Percentiles rank a stretch among this genome's conserved stretches.
Conservation (phyloP, 2,888 invertebrate genomes). For the Folsomia candida region DNA sequence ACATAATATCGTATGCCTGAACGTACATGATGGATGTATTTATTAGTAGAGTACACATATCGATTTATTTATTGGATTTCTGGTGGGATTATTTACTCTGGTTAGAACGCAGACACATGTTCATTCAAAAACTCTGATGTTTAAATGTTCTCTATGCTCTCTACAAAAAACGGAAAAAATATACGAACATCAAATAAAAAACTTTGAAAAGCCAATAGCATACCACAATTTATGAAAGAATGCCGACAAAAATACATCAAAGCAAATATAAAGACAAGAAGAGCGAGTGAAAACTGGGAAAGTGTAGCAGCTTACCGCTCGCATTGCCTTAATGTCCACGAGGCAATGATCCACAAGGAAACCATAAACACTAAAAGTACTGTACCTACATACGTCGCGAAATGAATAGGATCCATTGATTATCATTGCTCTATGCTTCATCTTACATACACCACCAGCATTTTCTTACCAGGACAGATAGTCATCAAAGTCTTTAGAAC, state of each 20-base stretch:
- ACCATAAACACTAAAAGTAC: conserved; percentile 99
- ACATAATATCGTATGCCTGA: too few relatives aligned
- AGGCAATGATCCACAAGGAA: conserved; percentile 98
- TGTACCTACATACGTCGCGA: too few relatives aligned
- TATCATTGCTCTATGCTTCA: not conserved
- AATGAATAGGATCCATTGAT: not conserved
- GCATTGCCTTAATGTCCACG: conserved; percentile 97
- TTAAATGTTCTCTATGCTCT: conserved; percentile 47
- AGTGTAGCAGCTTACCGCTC: conserved; percentile 74
- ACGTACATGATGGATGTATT: too few relatives aligned
- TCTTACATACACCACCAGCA: too few relatives aligned
- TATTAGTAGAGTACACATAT: too few relatives aligned
- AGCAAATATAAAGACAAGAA: conserved; percentile 1
- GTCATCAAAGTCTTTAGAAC: conserved; percentile 99
- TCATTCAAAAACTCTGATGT: conserved; percentile 50
- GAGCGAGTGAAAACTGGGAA: conserved; percentile 1
- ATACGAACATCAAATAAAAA: conserved; percentile 22
- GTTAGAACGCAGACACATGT: conserved; percentile 13
- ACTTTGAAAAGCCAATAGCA: conserved; percentile 19
- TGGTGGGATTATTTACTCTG: not conserved
- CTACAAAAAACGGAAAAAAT: conserved; percentile 46
- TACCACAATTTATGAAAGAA: conserved; percentile 13
- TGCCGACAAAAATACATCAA: conserved; percentile 20
- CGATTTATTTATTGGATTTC: not conserved
- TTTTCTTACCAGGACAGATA: conserved; percentile 83